These are phyloP conservation scores for Tenthredo scrophulariae DNA, from an alignment of 2,888 invertebrate species.

Conservation along the genomic window DNA sequence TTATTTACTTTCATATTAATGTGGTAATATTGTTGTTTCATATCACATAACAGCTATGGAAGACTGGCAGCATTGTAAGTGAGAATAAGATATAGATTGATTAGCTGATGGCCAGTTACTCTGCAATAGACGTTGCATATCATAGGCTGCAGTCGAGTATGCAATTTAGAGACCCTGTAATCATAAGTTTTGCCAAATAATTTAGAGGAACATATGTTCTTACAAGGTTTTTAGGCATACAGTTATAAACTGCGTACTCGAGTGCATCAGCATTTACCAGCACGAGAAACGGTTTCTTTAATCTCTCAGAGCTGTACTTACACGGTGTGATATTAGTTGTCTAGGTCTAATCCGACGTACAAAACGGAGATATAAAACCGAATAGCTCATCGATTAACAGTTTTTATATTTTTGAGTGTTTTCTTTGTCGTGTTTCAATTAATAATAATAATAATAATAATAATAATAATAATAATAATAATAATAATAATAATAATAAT, in stretches of 20 bases:
- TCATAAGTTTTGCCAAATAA: neutral
- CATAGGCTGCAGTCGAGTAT: conserved; percentile 45
- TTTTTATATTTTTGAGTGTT: conserved; percentile 7
- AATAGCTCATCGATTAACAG: conserved; percentile 20
- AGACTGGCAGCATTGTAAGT: conserved; percentile 86
- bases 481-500: too few relatives aligned
- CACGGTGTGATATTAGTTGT: conserved; percentile 38
- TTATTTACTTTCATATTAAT: conserved; percentile 42
- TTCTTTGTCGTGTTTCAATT: neutral
- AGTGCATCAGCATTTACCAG: conserved; percentile 33
- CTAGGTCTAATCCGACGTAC: conserved; percentile 7
- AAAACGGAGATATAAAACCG: neutral
- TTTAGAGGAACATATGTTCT: neutral
- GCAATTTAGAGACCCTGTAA: neutral
- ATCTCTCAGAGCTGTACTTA: conserved; percentile 31
- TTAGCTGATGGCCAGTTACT: conserved; percentile 53
- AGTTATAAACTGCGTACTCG: conserved; percentile 21
- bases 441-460: too few relatives aligned
- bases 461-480: too few relatives aligned
- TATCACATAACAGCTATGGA: conserved; percentile 83
- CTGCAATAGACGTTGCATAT: conserved; percentile 49
- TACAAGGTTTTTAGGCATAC: neutral
- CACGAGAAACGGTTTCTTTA: conserved; percentile 41
- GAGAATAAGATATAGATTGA: conserved; percentile 65
- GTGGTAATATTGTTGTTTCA: conserved; percentile 68